Evolutionary conservation across 2,797 vertebrate genomes (phyloP).

Genomic region (Notamacropus eugenii): DNA sequence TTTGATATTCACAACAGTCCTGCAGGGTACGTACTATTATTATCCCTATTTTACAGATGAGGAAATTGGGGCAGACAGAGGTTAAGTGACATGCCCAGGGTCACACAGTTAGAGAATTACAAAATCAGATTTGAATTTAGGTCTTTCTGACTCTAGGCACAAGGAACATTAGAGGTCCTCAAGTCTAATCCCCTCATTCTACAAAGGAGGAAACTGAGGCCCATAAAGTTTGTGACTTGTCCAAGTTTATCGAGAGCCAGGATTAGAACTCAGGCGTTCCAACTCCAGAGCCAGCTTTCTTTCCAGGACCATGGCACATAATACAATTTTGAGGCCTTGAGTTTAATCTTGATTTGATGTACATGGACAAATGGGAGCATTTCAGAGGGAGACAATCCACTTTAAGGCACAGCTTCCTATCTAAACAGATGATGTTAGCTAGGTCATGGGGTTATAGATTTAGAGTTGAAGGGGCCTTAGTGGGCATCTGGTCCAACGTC

Average conservation of each 20-base stretch:
- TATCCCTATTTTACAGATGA: background rate
- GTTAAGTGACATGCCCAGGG: background rate
- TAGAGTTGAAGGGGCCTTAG: background rate
- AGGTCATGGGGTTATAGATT: background rate
- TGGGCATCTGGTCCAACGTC: background rate
- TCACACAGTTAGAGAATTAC: background rate
- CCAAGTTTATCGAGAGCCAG: background rate
- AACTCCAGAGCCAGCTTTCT: background rate
- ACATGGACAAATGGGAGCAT: background rate
- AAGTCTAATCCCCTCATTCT: background rate
- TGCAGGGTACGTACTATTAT: background rate
- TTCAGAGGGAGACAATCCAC: conserved; percentile 45
- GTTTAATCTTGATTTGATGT: background rate
- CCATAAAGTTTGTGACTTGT: background rate
- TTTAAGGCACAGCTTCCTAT: conserved; percentile 41
- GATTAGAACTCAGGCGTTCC: background rate
- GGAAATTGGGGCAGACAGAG: background rate
- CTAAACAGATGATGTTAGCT: background rate
- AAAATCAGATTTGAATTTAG: background rate
- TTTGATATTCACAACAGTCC: too few species aligned
- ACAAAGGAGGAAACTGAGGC: background rate
- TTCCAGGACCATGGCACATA: background rate
- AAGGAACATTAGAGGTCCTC: background rate
- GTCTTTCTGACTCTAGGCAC: background rate
- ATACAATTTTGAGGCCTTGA: background rate